phyloP scores from a whole-genome alignment of 2,888 invertebrate species.

The Eumerus sabulonum region DNA sequence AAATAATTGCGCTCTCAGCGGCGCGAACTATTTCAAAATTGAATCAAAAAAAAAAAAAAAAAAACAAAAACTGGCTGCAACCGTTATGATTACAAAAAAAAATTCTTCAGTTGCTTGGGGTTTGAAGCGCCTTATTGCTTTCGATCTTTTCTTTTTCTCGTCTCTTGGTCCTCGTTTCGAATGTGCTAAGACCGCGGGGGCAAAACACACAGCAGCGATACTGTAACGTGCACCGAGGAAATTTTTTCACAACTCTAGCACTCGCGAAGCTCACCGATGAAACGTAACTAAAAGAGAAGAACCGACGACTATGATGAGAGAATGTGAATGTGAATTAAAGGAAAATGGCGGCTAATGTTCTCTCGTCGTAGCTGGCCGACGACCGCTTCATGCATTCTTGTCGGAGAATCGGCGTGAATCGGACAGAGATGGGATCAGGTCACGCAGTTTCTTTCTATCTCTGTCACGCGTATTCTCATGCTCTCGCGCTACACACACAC shows the following conservation, averaged over 20 bases:
- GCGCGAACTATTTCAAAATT: constrained; percentile 56
- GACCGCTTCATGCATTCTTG: constrained; percentile 34
- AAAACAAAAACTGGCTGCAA: constrained; percentile 20
- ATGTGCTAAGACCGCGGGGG: constrained; percentile 44
- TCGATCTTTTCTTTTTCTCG: neutral
- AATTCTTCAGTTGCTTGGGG: constrained; percentile 23
- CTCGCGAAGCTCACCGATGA: constrained; percentile 68
- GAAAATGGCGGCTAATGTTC: constrained; percentile 61
- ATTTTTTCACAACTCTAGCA: constrained; percentile 51
- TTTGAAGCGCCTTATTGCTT: constrained; percentile 18
- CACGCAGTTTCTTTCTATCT: constrained; percentile 5
- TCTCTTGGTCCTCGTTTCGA: too few species aligned
- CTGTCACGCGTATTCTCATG: constrained; percentile 13
- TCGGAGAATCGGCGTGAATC: too few species aligned
- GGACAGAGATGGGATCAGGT: too few species aligned
- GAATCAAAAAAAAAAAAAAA: constrained; percentile 13
- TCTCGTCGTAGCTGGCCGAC: constrained; percentile 51
- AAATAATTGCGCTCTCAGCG: constrained; percentile 55
- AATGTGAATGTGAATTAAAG: constrained; percentile 59
- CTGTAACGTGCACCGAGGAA: constrained; percentile 54
- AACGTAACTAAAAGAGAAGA: constrained; percentile 69
- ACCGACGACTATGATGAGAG: constrained; percentile 51
- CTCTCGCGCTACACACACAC: neutral
- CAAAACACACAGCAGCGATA: constrained; percentile 53
- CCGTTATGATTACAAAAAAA: constrained; percentile 24